These are phyloP conservation scores for Lacerta bilineata DNA, from an alignment of 2,797 vertebrate genomes.

Conservation along the genomic window DNA sequence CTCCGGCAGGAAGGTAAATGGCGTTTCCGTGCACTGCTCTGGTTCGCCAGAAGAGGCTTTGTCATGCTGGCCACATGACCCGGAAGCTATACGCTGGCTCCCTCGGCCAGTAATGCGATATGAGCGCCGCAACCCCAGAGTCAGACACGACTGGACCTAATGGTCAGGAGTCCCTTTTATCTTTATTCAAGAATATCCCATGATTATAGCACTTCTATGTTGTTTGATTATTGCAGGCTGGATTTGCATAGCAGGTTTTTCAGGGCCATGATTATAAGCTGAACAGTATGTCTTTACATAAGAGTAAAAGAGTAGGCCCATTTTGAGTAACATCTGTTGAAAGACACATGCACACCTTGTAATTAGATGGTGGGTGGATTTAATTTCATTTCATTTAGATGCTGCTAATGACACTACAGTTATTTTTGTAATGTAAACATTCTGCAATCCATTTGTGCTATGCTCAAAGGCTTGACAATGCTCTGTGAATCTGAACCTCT, in stretches of 20 bases:
- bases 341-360: constrained; percentile 41
- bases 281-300: not conserved
- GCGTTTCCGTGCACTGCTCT: too few relatives aligned
- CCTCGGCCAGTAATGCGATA: too few relatives aligned
- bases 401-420: constrained; percentile 10
- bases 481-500: constrained; percentile 32
- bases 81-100: too few relatives aligned
- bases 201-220: not conserved
- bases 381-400: constrained; percentile 14
- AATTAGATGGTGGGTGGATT: constrained; percentile 38
- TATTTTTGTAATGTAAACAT: constrained; percentile 46
- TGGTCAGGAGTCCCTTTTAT: too few relatives aligned
- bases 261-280: constrained; percentile 21
- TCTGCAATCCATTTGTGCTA: constrained; percentile 1
- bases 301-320: not conserved
- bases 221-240: not conserved
- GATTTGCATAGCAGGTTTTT: not conserved
- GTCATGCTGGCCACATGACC: too few relatives aligned
- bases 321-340: constrained; percentile 20
- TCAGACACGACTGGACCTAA: too few relatives aligned
- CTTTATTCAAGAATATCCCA: not conserved
- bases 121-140: too few relatives aligned
- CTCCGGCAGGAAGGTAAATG: too few relatives aligned
- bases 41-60: too few relatives aligned
- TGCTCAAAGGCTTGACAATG: not conserved